These are phyloP conservation scores for Pseudopleuronectes americanus DNA, from an alignment of 2,797 vertebrate genomes.

Conservation along the genomic window DNA sequence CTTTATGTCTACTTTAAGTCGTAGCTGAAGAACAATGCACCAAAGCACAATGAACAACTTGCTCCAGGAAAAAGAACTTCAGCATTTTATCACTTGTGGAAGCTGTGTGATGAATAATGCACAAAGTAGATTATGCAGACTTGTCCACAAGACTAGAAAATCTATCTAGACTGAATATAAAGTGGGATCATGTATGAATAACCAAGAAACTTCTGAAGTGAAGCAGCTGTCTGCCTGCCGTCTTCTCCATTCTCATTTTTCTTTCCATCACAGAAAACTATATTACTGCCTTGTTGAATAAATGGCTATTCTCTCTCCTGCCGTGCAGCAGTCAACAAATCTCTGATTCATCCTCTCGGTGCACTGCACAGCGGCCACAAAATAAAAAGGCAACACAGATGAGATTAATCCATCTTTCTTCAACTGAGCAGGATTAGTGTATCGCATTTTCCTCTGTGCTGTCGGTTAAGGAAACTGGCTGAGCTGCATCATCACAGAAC, in stretches of 20 bases:
- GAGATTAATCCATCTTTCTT: conserved; percentile 52
- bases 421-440: conserved; percentile 15
- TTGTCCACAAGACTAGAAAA: neutral
- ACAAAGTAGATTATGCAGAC: neutral
- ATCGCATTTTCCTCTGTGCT: conserved; percentile 9
- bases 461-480: neutral
- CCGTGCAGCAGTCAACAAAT: conserved; percentile 6
- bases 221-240: neutral
- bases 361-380: neutral
- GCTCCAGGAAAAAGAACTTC: neutral
- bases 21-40: too few species aligned
- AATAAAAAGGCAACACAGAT: conserved; percentile 34
- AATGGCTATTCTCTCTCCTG: conserved; percentile 10
- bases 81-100: neutral
- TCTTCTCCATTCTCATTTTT: conserved; percentile 12
- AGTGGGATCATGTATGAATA: neutral
- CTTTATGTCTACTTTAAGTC: too few species aligned
- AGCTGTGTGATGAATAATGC: neutral
- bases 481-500: conserved; percentile 4
- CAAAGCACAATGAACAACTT: too few species aligned
- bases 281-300: conserved; percentile 16
- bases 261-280: conserved; percentile 17
- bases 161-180: neutral
- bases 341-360: conserved; percentile 22
- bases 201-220: neutral